Evolutionary conservation across 1,140 invertebrate species (phyloP), one percentile per base, ranked within the genome.

Genomic region (Euschistus heros): DNA sequence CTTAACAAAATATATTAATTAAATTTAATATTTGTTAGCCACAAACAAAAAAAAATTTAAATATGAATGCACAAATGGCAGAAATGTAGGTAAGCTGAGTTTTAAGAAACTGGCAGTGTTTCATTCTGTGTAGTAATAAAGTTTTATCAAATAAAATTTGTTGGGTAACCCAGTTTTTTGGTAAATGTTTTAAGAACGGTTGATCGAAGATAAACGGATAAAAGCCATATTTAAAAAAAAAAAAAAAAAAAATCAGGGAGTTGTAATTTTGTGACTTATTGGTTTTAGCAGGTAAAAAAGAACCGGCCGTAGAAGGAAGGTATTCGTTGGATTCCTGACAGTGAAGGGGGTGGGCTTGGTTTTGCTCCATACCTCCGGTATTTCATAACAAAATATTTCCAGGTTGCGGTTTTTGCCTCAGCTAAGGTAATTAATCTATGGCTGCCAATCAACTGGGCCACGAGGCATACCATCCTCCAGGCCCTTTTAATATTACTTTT

Each of bases 341-440:
- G 33, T 20, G 14, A 18, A 18, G 27, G 59, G 59, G 30, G 13
- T 17, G 27, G 27, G n/a, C 18, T 20, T 18, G 59, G 59, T 61
- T 42, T 42, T n/a, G 59, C 59, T 27, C 54, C 54, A 22, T 57
- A 17, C 30, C 59, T 18, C 59, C 30, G 59, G 59, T 61, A 61
- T 61, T 61, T 61, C 59, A 61, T 61, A 61, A 42, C 37, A 61
- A 61, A 61, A 61, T 61, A 61, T 61, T 61, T 61, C 37, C 30
- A 61, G 59, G 59, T 37, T 61, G 59, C 59, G 59, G 59, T 61
- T 61, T 61, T 61, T 61, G 18, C 59, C 59, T 44, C 59, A 61
- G 54, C 54, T 57, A 26, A 33, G 26, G 30, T 61, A 61, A 61
- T 61, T 61, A 61, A 61, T 61, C 30, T 44, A 61, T 57, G 54